Conservation (phyloP, 2,113 vertebrate genomes). For the Geothlypis trichas region DNA sequence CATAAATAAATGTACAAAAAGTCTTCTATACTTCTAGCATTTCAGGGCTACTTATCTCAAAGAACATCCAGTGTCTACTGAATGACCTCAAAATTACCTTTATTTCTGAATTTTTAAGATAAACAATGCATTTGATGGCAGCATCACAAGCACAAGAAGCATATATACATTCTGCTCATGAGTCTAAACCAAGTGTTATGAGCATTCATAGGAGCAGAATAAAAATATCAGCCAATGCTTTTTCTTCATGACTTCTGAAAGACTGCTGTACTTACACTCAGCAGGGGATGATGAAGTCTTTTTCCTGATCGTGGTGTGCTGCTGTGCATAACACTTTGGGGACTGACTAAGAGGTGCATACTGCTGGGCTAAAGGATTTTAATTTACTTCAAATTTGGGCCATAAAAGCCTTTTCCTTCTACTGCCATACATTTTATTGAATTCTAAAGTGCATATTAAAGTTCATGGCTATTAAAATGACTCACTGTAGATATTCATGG, state of each 20-base stretch:
- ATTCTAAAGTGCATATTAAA: conserved; percentile 32
- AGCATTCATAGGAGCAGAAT: neutral
- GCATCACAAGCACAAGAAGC: neutral
- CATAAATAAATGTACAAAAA: neutral
- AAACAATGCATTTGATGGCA: neutral
- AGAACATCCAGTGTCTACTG: neutral
- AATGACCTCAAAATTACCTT: conserved; percentile 10
- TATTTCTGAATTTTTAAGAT: conserved; percentile 14
- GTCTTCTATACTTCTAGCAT: neutral
- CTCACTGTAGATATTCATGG: conserved; percentile 2
- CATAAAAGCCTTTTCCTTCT: conserved; percentile 48
- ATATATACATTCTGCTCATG: neutral
- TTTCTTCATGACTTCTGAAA: conserved; percentile 31
- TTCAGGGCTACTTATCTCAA: neutral
- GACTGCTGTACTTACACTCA: conserved; percentile 32
- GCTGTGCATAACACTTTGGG: conserved; percentile 21
- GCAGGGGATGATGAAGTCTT: conserved; percentile 38
- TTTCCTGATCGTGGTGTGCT: neutral
- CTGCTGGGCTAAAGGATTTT: conserved; percentile 28
- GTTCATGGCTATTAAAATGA: conserved; percentile 46
- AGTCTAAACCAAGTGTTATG: neutral
- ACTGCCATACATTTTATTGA: conserved; percentile 20
- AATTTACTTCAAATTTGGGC: conserved; percentile 31
- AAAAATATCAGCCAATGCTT: neutral
- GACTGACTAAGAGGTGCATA: conserved; percentile 17